Conservation (phyloP, 2,888 invertebrate genomes). For the Clistopyga incitator region DNA sequence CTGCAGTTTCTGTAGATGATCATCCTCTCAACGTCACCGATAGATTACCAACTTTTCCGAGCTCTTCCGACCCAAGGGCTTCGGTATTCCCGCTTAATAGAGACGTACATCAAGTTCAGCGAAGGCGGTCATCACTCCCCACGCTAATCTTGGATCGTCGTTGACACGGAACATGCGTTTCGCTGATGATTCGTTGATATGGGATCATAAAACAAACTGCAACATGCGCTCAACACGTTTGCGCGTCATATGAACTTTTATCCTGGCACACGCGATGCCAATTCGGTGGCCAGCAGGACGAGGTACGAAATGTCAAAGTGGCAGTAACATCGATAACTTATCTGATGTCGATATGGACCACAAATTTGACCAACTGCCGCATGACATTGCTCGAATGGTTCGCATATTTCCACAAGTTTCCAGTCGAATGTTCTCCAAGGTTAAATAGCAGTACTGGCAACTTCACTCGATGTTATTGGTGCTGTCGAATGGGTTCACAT, state of each 20-base stretch:
- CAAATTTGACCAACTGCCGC: neutral
- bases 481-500: too few relatives aligned
- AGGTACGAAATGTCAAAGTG: neutral
- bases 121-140: slow-evolving; percentile 42
- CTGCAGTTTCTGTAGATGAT: slow-evolving; percentile 33
- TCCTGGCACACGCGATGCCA: neutral
- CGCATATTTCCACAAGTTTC: too few relatives aligned
- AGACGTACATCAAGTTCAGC: slow-evolving; percentile 60
- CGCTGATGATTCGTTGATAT: slow-evolving; percentile 52
- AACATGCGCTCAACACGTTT: neutral
- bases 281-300: neutral
- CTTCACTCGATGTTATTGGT: too few relatives aligned
- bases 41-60: slow-evolving; percentile 38
- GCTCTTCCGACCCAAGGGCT: slow-evolving; percentile 37
- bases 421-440: too few relatives aligned
- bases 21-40: slow-evolving; percentile 16
- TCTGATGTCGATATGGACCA: neutral
- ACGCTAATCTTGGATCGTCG: slow-evolving; percentile 29
- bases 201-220: slow-evolving; percentile 52
- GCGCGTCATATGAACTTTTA: neutral
- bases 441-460: too few relatives aligned
- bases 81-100: slow-evolving; percentile 58
- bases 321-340: neutral
- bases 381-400: too few relatives aligned
- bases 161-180: slow-evolving; percentile 34